These are phyloP conservation scores for Neodon shergylaensis DNA, from an alignment of 2,113 vertebrate genomes.

Conservation along the genomic window DNA sequence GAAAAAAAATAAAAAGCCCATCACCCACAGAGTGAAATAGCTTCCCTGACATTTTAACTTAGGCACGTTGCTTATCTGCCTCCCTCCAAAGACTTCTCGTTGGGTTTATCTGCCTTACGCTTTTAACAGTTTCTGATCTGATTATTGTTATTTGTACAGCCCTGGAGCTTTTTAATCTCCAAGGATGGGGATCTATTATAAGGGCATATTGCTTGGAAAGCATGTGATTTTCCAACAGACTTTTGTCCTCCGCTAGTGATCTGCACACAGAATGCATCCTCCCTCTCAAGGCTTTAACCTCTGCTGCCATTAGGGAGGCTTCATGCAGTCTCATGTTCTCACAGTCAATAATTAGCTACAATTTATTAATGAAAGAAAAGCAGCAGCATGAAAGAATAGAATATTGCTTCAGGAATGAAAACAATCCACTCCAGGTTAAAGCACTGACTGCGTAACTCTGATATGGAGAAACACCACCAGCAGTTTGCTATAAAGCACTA, in stretches of 20 bases:
- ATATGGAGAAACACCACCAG: not conserved
- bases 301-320: conserved; percentile 40
- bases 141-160: conserved; percentile 66
- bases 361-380: conserved; percentile 11
- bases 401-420: not conserved
- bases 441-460: not conserved
- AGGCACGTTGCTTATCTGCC: conserved; percentile 55
- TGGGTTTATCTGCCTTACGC: conserved; percentile 70
- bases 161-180: conserved; percentile 67
- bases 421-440: conserved; percentile 5
- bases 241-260: conserved; percentile 42
- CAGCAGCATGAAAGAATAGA: not conserved
- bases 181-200: conserved; percentile 55
- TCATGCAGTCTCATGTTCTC: not conserved
- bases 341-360: conserved; percentile 57
- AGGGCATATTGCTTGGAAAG: conserved; percentile 53
- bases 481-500: not conserved
- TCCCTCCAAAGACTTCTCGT: conserved; percentile 63
- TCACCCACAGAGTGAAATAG: conserved; percentile 39
- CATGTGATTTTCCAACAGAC: conserved; percentile 48
- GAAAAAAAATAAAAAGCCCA: not conserved
- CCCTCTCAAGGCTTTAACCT: conserved; percentile 28
- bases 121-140: conserved; percentile 74
- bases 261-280: conserved; percentile 36
- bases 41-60: conserved; percentile 69